These are phyloP conservation scores for Microcebus murinus DNA, from an alignment of 2,113 vertebrate genomes.

Conservation along the genomic window DNA sequence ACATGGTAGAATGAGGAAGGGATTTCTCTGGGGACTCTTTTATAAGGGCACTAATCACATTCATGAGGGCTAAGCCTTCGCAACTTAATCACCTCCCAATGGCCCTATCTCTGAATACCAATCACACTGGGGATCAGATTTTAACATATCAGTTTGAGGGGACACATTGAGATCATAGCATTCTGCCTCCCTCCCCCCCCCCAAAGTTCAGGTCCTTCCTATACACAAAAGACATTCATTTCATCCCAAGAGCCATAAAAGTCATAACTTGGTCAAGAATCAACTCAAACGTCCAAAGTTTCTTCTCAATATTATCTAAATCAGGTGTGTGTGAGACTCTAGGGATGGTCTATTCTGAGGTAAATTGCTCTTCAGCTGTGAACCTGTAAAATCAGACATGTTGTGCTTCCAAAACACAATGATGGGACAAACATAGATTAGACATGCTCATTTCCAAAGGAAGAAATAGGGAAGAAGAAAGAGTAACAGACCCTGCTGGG, in stretches of 20 bases:
- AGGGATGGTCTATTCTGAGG: not conserved
- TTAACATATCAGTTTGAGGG: not conserved
- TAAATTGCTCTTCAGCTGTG: not conserved
- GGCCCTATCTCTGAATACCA: no score
- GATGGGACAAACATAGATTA: not conserved
- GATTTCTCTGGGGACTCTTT: not conserved
- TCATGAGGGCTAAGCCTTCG: not conserved
- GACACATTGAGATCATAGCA: not conserved
- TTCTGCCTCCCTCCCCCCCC: not conserved
- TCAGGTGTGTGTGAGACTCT: not conserved
- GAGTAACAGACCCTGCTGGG: not conserved
- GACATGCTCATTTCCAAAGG: not conserved
- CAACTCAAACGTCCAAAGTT: not conserved
- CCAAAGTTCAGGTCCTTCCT: not conserved
- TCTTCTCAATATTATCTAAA: not conserved
- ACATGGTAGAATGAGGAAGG: not conserved
- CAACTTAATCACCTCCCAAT: not conserved
- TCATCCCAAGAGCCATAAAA: not conserved
- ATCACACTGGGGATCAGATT: not conserved
- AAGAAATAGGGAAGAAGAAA: not conserved
- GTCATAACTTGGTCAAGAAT: not conserved
- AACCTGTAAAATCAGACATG: not conserved
- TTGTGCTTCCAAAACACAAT: not conserved
- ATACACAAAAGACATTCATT: not conserved
- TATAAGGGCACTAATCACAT: not conserved